Base-by-base conservation (phyloP, 2,888 invertebrate genomes). In the Sarcophaga variegata region DNA sequence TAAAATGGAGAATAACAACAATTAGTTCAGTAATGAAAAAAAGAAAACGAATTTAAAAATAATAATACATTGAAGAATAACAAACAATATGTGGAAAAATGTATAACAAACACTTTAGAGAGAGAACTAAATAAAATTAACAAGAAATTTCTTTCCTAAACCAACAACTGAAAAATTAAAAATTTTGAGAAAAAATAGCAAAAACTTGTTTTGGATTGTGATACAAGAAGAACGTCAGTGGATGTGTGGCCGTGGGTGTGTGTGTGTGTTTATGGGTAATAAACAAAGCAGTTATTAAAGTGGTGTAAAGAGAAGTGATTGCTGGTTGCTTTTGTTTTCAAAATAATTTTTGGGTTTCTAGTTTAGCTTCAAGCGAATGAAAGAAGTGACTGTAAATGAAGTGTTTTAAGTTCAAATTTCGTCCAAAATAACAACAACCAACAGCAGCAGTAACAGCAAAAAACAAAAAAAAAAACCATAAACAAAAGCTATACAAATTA, bases 121-220 rank as follows among this genome's bases (percentile, higher is more conserved):
- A 71, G 66, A 70, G 70, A 76, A 76, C 76, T 66, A 76, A 45
- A 66, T 22, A 72, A 77, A 64, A 27, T 72, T 72, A 78, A 47
- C 67, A 47, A 12, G 17, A 70, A 83, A 78, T 83, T 72, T 71
- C 71, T 71, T 59, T 54, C 37, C 25, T 72, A 60, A 64, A 47
- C 83, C 62, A 54, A 72, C 71, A 54, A 54, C 14, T 54, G 1
- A 54, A 54, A 54, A 37, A 37, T 8, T 37, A 8, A 37, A 37
- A 37, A 37, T 37, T 54, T 54, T 14, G 17, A 54, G 17, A 54
- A 54, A 4, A 54, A 59, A 25, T 49, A 66, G 59, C 8, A 22
- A 70, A 83, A 84, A 84, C 84, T 85, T 77, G 84, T 85, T 85
- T 79, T 79, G 66, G 22, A 54, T 67, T 37, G 54, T 17, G 54